phyloP scores from a whole-genome alignment of 2,888 invertebrate species.

The Mylabris sibirica region DNA sequence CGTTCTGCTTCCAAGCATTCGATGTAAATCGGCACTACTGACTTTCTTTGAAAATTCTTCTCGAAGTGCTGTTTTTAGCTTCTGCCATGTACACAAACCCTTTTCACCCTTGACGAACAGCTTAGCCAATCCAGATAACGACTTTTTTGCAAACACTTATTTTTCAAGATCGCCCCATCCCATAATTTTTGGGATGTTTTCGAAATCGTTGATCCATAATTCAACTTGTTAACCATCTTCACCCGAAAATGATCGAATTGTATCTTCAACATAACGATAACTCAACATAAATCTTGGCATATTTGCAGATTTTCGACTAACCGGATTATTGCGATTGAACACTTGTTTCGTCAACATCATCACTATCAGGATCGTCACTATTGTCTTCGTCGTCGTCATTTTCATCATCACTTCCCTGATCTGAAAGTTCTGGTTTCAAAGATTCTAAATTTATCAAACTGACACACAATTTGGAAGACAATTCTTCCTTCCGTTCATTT shows the following conservation, averaged over 20 bases:
- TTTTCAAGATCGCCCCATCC: constrained; percentile 45
- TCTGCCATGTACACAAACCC: constrained; percentile 38
- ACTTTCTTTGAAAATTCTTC: constrained; percentile 36
- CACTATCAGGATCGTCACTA: neutral
- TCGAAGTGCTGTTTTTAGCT: constrained; percentile 33
- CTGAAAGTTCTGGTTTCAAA: neutral
- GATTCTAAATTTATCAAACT: neutral
- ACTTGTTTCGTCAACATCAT: neutral
- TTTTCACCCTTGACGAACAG: constrained; percentile 38
- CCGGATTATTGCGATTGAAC: neutral
- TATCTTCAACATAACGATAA: constrained; percentile 7
- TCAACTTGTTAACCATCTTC: constrained; percentile 38
- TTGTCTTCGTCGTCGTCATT: neutral
- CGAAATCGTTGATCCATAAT: constrained; percentile 45
- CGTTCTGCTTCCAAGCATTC: neutral
- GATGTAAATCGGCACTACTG: constrained; percentile 15
- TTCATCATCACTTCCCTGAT: neutral
- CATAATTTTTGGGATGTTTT: constrained; percentile 41
- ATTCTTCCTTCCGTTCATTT: neutral
- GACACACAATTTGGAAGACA: neutral
- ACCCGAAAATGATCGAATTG: neutral
- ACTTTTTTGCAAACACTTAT: constrained; percentile 46
- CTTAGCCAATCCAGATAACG: constrained; percentile 41
- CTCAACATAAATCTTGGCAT: neutral
- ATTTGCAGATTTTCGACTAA: neutral